Evolutionary conservation across 2,888 invertebrate species (phyloP).

Genomic region (Barypeithes pellucidus): DNA sequence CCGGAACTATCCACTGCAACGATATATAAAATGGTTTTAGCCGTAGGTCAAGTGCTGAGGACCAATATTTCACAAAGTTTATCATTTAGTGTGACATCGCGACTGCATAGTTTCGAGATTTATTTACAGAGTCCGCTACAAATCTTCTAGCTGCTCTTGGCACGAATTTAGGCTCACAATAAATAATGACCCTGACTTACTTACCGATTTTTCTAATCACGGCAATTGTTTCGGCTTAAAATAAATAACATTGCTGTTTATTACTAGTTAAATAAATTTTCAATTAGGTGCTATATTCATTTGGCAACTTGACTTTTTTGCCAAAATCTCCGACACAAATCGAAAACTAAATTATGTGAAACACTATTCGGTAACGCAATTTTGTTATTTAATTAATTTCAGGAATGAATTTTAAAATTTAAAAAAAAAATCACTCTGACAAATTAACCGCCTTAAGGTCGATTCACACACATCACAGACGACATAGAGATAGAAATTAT

Average conservation of each 20-base stretch:
- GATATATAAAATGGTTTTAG: constrained; percentile 18
- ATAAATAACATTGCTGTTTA: not conserved
- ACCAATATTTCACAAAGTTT: constrained; percentile 33
- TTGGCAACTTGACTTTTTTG: not conserved
- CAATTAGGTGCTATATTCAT: not conserved
- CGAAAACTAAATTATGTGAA: no score
- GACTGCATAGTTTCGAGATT: constrained; percentile 42
- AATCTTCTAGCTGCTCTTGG: constrained; percentile 45
- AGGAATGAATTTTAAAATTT: no score
- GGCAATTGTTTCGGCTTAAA: not conserved
- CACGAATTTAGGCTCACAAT: constrained; percentile 40
- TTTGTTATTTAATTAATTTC: no score
- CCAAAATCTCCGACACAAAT: no score
- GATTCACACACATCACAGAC: no score
- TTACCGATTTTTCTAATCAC: constrained; percentile 15
- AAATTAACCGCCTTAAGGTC: no score
- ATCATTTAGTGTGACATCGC: constrained; percentile 39
- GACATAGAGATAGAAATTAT: no score
- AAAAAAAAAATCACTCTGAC: no score
- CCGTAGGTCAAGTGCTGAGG: constrained; percentile 26
- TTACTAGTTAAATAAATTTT: no score
- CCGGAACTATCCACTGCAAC: constrained; percentile 6
- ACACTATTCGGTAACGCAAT: no score
- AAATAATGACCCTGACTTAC: constrained; percentile 32
- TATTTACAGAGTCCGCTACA: constrained; percentile 35